Conservation (phyloP, 2,797 vertebrate genomes). For the Xenops minutus region DNA sequence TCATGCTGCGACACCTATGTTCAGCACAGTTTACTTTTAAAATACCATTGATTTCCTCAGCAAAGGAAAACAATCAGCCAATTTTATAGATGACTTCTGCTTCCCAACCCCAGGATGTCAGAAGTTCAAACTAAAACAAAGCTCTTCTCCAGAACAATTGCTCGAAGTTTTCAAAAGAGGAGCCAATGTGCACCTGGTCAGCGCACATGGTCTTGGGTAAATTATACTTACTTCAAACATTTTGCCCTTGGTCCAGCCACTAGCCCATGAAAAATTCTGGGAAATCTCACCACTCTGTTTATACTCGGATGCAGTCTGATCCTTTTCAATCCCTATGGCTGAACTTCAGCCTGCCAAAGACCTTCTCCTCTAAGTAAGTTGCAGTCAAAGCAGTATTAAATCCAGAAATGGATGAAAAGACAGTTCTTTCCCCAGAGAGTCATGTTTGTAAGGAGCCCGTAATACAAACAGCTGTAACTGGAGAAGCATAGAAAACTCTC, state of each 20-base stretch:
- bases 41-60: conserved; percentile 43
- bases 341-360: neutral
- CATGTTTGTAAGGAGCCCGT: neutral
- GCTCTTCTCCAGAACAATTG: neutral
- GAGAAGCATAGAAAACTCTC: neutral
- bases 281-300: neutral
- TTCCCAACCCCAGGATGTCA: neutral
- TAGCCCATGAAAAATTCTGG: neutral
- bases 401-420: neutral
- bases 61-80: conserved; percentile 9
- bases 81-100: conserved; percentile 9
- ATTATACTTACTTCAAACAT: neutral
- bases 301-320: neutral
- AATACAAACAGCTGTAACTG: neutral
- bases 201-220: neutral
- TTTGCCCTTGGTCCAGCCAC: neutral
- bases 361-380: neutral
- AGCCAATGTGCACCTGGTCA: neutral
- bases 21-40: conserved; percentile 52
- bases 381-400: neutral
- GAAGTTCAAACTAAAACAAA: conserved; percentile 45
- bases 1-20: neutral
- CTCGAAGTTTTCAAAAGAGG: neutral
- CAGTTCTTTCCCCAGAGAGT: neutral
- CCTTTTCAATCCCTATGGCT: neutral